A percentile compares a stretch with the other conserved stretches of the same genome.
phyloP scores from a whole-genome alignment of 2,888 invertebrate species.

The Microplitis manilae region DNA sequence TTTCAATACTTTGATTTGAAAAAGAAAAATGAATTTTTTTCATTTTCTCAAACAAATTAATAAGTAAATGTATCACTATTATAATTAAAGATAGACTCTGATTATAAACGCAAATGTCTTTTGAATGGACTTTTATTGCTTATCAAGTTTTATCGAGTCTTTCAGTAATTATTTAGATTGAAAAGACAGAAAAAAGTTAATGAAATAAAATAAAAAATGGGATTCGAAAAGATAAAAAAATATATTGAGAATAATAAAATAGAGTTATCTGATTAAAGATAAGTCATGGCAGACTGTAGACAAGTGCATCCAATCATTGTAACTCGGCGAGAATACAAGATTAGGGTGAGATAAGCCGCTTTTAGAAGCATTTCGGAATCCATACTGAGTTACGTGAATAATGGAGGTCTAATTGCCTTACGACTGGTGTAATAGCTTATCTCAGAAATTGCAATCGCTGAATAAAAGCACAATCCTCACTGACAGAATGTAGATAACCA shows the following conservation, averaged over 20 bases:
- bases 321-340: conserved; percentile 47
- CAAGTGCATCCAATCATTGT: conserved; percentile 49
- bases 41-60: too few species aligned
- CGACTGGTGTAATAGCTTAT: conserved; percentile 56
- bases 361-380: conserved; percentile 49
- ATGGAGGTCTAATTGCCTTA: conserved; percentile 64
- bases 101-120: not conserved
- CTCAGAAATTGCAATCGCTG: conserved; percentile 59
- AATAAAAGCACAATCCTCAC: conserved; percentile 50
- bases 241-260: conserved; percentile 50
- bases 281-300: conserved; percentile 48
- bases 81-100: not conserved
- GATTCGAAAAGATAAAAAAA: conserved; percentile 26
- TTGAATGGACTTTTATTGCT: conserved; percentile 8
- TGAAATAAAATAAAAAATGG: conserved; percentile 1
- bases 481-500: conserved; percentile 28
- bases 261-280: conserved; percentile 46
- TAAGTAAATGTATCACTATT: too few species aligned
- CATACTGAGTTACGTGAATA: conserved; percentile 60
- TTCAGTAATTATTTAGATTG: conserved; percentile 1
- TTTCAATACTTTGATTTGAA: not conserved
- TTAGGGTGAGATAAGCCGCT: conserved; percentile 43
- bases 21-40: too few species aligned
- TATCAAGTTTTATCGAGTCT: not conserved
- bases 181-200: not conserved